These are phyloP conservation scores for Galaxias olidus DNA, from an alignment of 2,797 vertebrate genomes.

Conservation along the genomic window DNA sequence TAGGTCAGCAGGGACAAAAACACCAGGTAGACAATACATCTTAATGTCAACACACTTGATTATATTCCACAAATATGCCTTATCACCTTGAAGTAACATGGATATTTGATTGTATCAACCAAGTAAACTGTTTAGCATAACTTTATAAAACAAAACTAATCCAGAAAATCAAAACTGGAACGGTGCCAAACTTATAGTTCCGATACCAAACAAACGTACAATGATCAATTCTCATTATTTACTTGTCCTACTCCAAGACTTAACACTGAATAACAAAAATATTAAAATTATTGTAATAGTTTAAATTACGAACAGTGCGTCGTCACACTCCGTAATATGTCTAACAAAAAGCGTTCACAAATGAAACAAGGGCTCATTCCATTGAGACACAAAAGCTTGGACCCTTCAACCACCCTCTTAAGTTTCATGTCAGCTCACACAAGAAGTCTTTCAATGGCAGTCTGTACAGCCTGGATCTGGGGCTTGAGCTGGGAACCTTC, in stretches of 20 bases:
- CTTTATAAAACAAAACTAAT: no score
- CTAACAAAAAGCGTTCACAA: not conserved
- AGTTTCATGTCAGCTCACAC: slow-evolving; percentile 71
- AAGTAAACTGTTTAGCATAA: not conserved
- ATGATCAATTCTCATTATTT: no score
- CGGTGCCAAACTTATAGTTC: no score
- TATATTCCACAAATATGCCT: not conserved
- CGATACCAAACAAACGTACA: no score
- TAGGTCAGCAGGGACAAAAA: no score
- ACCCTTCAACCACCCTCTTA: not conserved
- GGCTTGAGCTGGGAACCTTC: slow-evolving; percentile 96
- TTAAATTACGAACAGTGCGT: no score
- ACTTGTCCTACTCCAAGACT: no score
- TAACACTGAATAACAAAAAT: no score
- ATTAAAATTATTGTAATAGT: no score
- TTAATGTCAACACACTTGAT: no score
- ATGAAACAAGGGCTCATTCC: not conserved
- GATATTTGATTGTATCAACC: not conserved
- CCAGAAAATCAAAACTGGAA: not conserved
- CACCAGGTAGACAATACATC: no score
- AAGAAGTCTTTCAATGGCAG: slow-evolving; percentile 94
- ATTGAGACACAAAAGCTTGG: not conserved
- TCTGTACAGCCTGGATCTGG: slow-evolving; percentile 95
- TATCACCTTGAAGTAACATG: not conserved
- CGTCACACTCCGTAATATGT: not conserved